These are phyloP conservation scores for Tenrec ecaudatus DNA, from an alignment of 2,113 vertebrate genomes.

Conservation along the genomic window DNA sequence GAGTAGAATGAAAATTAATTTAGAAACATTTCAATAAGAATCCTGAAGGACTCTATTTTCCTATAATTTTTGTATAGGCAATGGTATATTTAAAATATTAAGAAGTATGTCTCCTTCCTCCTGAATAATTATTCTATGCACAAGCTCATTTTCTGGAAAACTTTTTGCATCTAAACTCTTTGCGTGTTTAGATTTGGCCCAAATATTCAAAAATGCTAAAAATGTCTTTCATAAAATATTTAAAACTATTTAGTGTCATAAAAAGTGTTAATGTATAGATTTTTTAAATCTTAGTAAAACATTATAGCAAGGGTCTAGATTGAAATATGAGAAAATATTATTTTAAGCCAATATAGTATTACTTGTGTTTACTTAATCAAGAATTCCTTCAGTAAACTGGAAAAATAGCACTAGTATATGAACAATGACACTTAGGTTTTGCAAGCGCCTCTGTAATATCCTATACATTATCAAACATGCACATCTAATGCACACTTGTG, in stretches of 20 bases:
- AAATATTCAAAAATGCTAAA: background rate
- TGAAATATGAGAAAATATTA: background rate
- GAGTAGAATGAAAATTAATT: background rate
- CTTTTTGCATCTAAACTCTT: background rate
- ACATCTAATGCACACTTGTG: background rate
- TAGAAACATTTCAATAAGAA: slow-evolving; percentile 27
- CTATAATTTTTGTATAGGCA: background rate
- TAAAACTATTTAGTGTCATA: background rate
- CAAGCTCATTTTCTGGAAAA: background rate
- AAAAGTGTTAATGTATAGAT: background rate
- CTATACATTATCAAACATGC: background rate
- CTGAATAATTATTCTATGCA: background rate
- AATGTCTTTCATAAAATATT: background rate
- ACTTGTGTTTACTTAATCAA: background rate
- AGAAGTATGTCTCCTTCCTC: background rate
- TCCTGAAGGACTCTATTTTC: background rate
- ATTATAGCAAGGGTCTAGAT: background rate
- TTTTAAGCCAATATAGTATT: background rate
- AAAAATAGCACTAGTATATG: background rate
- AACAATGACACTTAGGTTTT: background rate
- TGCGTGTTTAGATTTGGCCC: background rate
- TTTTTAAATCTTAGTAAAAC: slow-evolving; percentile 25
- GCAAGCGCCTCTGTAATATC: background rate
- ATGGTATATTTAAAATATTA: background rate
- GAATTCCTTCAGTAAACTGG: background rate